Base-by-base conservation (phyloP, 2,113 vertebrate genomes). In the Nothocercus julius region DNA sequence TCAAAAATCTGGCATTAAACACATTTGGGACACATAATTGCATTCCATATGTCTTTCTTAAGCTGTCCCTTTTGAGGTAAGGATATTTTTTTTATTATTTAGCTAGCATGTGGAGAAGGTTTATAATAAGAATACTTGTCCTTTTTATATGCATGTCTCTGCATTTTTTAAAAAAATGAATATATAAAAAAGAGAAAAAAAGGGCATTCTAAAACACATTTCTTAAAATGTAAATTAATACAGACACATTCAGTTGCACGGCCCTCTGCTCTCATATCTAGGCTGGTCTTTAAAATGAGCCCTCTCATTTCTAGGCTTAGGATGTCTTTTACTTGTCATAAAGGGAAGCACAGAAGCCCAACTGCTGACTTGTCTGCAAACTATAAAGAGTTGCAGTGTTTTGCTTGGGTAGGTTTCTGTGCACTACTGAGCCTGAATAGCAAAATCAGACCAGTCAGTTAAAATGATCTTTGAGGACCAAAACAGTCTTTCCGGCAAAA, bases 181-280 rank as follows among this genome's bases (percentile, higher is more conserved):
- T 49, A 49, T 22, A 49, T 82, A 13, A 40, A 7, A 24, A 42
- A 38, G 68, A 76, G 44, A 24, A 28, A 69, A 73, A 42, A 77
- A 76, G 42, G 1, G 25, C 28, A 25, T 81, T 90, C 59, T 69
- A 49, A 90, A 92, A 64, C 36, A 64, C 64, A 73, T 92, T 94
- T 96, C 49, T 89, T 40, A 79, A 90, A 92, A 89, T 85, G 78
- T 82, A 91, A 97, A 94, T 96, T 21, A 95, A 76, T 89, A 34
- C 27, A 67, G 81, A 84, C 83, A 82, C 34, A n/a, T 86, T 85
- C 58, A 59, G 34, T 66, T 92, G 77, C 58, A 49, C 36, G 64
- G 66, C 69, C 44, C 87, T 83, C 47, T 68, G 74, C 88, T 83
- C 1, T 0, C 24, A 59, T 28, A 78, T 75, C 66, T 58, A 28